A percentile compares a stretch with the other conserved stretches of the same genome.
Evolutionary conservation across 2,888 invertebrate genomes (phyloP).

Genomic region (Drosophila fulvimacula): DNA sequence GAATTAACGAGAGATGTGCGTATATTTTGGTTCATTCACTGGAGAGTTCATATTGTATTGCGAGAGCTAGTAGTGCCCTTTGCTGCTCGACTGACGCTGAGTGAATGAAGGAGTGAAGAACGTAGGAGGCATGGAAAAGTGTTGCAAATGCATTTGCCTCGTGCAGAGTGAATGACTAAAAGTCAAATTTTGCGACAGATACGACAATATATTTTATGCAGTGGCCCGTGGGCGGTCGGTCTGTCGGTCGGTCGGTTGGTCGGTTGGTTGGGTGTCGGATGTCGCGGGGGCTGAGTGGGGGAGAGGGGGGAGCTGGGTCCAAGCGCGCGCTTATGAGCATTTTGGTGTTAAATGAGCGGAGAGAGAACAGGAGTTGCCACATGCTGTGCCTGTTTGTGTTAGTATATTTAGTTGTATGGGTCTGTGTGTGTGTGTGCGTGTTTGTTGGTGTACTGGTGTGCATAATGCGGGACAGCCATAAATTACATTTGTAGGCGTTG

Average conservation of each 20-base stretch:
- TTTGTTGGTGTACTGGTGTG: slow-evolving; percentile 64
- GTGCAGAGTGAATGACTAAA: slow-evolving; percentile 61
- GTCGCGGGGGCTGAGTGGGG: slow-evolving; percentile 16
- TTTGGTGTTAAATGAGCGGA: slow-evolving; percentile 64
- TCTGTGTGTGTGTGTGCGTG: slow-evolving; percentile 33
- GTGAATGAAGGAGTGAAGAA: slow-evolving; percentile 1
- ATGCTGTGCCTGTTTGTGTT: slow-evolving; percentile 58
- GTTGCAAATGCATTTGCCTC: slow-evolving; percentile 32
- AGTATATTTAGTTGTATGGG: slow-evolving; percentile 4
- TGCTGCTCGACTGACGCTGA: neutral
- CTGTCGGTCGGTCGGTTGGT: slow-evolving; percentile 17
- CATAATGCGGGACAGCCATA: slow-evolving; percentile 84
- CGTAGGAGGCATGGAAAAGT: slow-evolving; percentile 18
- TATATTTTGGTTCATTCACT: neutral
- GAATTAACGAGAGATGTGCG: neutral
- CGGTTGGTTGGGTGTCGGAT: slow-evolving; percentile 39
- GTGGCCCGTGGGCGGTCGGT: slow-evolving; percentile 52
- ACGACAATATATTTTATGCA: slow-evolving; percentile 66
- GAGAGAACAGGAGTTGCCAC: slow-evolving; percentile 57
- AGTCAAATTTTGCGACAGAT: slow-evolving; percentile 72
- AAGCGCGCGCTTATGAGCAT: slow-evolving; percentile 67
- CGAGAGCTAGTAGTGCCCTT: neutral
- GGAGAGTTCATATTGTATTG: neutral
- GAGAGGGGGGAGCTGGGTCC: slow-evolving; percentile 21
- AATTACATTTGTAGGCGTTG: slow-evolving; percentile 86